phyloP scores from a whole-genome alignment of 92 coral and sea anemone species.

The Palythoa heliodiscus region DNA sequence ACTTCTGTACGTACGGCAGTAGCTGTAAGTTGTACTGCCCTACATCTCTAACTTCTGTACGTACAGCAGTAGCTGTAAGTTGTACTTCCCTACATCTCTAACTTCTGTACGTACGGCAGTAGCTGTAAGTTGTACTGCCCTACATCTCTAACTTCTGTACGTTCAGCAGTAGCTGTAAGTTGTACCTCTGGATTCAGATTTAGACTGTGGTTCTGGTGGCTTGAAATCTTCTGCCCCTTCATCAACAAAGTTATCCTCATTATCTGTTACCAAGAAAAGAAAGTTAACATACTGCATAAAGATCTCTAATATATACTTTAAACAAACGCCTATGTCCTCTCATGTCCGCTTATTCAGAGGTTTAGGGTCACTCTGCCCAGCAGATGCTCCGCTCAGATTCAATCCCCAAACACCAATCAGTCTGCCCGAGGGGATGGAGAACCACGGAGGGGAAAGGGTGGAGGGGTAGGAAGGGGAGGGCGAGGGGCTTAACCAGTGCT shows the following conservation, averaged over 20 bases:
- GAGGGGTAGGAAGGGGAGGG: not conserved
- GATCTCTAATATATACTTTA: not conserved
- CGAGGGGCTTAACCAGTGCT: not conserved
- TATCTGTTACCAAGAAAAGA: conserved; percentile 49
- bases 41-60: too few relatives aligned
- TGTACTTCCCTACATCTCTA: not conserved
- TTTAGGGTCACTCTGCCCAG: too few relatives aligned
- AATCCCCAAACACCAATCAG: too few relatives aligned
- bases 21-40: too few relatives aligned
- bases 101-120: too few relatives aligned
- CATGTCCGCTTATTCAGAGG: too few relatives aligned
- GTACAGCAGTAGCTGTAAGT: too few relatives aligned
- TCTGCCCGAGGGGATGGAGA: too few relatives aligned
- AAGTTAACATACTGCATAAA: not conserved
- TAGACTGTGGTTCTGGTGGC: conserved; percentile 92
- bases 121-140: not conserved
- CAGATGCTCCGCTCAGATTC: too few relatives aligned
- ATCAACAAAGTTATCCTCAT: conserved; percentile 82
- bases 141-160: not conserved
- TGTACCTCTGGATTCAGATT: conserved; percentile 92
- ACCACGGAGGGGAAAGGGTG: too few relatives aligned
- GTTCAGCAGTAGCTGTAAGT: not conserved
- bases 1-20: too few relatives aligned
- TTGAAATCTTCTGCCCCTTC: conserved; percentile 93
- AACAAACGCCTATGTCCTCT: too few relatives aligned